phyloP scores from a whole-genome alignment of 1,140 invertebrate species.

The Listronotus oregonensis region DNA sequence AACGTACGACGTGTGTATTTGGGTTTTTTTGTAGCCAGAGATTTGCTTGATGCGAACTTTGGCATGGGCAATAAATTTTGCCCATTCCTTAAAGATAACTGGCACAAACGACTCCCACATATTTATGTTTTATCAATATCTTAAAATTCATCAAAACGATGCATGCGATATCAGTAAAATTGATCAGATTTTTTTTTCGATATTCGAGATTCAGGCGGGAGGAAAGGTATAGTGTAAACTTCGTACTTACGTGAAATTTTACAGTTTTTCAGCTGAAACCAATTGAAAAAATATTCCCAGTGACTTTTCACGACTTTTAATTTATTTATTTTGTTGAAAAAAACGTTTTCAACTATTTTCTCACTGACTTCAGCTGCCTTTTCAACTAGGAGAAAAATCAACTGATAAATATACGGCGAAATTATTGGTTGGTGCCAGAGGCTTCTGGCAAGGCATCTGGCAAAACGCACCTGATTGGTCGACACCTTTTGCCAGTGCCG shows the following conservation, averaged over 20 bases:
- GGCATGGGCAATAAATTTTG: constrained; percentile 50
- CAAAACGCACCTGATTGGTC: constrained; percentile 42
- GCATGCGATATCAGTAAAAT: constrained; percentile 39
- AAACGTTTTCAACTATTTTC: constrained; percentile 50
- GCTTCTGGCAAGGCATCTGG: constrained; percentile 54
- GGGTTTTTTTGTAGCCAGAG: constrained; percentile 38
- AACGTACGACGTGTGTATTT: constrained; percentile 21
- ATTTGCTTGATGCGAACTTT: constrained; percentile 48
- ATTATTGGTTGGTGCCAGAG: constrained; percentile 48
- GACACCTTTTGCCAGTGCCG: constrained; percentile 26
- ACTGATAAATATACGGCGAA: constrained; percentile 43
- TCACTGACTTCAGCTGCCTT: constrained; percentile 35
- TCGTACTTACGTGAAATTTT: constrained; percentile 54
- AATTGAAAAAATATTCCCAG: constrained; percentile 39
- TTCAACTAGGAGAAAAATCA: constrained; percentile 35
- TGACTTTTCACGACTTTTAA: constrained; percentile 44
- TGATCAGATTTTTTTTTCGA: constrained; percentile 7
- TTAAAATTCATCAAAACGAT: constrained; percentile 30
- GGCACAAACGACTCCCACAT: constrained; percentile 40
- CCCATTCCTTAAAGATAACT: constrained; percentile 45
- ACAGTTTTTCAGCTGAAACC: constrained; percentile 36
- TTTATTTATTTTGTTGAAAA: constrained; percentile 49
- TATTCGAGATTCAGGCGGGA: constrained; percentile 1
- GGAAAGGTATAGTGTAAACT: background rate
- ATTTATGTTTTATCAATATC: constrained; percentile 53